Evolutionary conservation across 2,888 invertebrate genomes (phyloP).

Genomic region (Temnothorax rugatulus): DNA sequence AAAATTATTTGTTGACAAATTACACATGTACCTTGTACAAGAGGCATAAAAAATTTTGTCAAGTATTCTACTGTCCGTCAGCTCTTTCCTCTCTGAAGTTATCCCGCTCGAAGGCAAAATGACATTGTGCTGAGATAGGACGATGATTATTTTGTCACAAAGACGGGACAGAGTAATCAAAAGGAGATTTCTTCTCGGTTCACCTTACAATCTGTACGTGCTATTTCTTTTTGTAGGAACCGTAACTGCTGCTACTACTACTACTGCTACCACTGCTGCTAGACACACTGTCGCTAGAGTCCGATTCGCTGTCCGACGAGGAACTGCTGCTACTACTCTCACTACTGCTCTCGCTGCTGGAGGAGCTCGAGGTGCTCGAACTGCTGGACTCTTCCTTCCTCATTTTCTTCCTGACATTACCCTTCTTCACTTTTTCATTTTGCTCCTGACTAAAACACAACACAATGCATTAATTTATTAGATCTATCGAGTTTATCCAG

Average conservation of each 20-base stretch:
- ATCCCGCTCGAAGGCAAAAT: background rate
- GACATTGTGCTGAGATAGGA: background rate
- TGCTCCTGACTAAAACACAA: constrained; percentile 70
- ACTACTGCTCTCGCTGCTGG: constrained; percentile 76
- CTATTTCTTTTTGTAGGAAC: constrained; percentile 61
- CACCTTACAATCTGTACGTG: background rate
- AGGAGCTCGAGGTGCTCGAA: constrained; percentile 75
- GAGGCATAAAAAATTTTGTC: background rate
- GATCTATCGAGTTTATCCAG: background rate
- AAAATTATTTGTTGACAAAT: constrained; percentile 3
- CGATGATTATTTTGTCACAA: background rate
- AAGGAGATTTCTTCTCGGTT: background rate
- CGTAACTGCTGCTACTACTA: constrained; percentile 72
- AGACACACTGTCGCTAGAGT: constrained; percentile 80
- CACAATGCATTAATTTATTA: background rate
- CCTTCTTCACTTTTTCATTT: constrained; percentile 66
- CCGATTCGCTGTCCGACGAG: constrained; percentile 82
- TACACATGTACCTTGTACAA: background rate
- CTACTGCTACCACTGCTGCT: constrained; percentile 77
- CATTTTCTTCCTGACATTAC: constrained; percentile 70
- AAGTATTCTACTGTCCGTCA: background rate
- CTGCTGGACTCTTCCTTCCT: constrained; percentile 73
- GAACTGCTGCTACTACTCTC: constrained; percentile 78
- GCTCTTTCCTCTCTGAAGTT: background rate
- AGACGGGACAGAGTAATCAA: background rate